Evolutionary conservation across 35 echinoderm and acorn worm genomes (phyloP).

Genomic region (Antedon bifida): DNA sequence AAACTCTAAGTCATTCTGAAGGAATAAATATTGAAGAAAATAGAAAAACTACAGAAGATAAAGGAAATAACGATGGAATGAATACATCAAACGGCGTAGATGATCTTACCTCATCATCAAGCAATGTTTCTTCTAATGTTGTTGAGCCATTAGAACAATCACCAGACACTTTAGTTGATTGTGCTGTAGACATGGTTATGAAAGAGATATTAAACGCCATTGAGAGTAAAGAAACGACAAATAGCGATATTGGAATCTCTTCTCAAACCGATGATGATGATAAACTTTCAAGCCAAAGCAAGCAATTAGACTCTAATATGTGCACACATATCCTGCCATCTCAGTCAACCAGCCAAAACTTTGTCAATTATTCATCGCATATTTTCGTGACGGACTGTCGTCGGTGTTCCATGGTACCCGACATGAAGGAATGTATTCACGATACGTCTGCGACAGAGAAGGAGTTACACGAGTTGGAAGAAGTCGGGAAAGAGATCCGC

Average conservation of each 20-base stretch:
- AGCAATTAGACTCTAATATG: neutral
- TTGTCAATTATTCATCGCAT: constrained; percentile 76
- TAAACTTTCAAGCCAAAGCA: neutral
- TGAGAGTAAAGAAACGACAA: neutral
- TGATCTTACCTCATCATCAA: neutral
- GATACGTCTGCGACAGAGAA: constrained; percentile 24
- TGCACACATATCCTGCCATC: neutral
- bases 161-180: neutral
- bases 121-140: neutral
- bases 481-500: constrained; percentile 43
- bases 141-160: neutral
- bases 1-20: neutral
- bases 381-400: constrained; percentile 53
- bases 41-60: neutral
- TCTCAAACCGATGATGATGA: neutral
- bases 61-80: too few species aligned
- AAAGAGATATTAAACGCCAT: neutral
- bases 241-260: neutral
- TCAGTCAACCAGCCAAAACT: constrained; percentile 25
- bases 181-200: neutral
- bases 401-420: constrained; percentile 50
- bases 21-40: too few species aligned
- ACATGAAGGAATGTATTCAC: constrained; percentile 64
- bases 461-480: constrained; percentile 45
- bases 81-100: too few species aligned